These are phyloP conservation scores for Atta colombica DNA, from an alignment of 1,140 invertebrate genomes.

Conservation along the genomic window DNA sequence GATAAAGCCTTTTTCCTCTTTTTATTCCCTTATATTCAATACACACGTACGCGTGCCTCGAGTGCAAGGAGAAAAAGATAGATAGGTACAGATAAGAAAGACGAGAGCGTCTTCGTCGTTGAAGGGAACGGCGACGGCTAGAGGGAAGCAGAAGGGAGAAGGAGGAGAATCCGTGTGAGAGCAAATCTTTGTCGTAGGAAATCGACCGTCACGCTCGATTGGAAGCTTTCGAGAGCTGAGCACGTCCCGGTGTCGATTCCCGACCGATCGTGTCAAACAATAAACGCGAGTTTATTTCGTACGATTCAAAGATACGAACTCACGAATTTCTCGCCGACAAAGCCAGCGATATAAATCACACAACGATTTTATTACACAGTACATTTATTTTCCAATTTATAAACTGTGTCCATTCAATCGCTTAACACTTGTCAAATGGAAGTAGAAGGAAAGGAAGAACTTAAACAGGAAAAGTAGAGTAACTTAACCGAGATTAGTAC, in stretches of 20 bases:
- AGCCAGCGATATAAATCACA: neutral
- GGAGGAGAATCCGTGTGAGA: slow-evolving; percentile 72
- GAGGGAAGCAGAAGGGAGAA: neutral
- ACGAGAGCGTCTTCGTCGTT: neutral
- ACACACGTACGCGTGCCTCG: slow-evolving; percentile 64
- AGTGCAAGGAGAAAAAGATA: slow-evolving; percentile 60
- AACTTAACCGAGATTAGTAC: slow-evolving; percentile 14
- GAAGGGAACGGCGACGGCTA: neutral
- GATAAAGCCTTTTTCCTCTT: slow-evolving; percentile 59
- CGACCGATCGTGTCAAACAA: slow-evolving; percentile 76
- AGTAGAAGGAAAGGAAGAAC: neutral
- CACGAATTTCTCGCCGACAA: slow-evolving; percentile 22
- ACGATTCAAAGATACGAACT: slow-evolving; percentile 28
- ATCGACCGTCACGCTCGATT: slow-evolving; percentile 78
- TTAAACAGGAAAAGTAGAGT: neutral
- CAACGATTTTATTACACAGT: slow-evolving; percentile 2
- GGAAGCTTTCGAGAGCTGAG: slow-evolving; percentile 71
- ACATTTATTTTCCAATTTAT: slow-evolving; percentile 11
- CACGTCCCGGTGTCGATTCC: slow-evolving; percentile 73
- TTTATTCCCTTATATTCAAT: slow-evolving; percentile 2
- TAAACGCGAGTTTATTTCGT: slow-evolving; percentile 69
- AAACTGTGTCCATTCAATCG: neutral
- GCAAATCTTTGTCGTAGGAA: slow-evolving; percentile 81
- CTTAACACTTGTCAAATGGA: neutral
- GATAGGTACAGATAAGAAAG: neutral